phyloP scores from a whole-genome alignment of 2,888 invertebrate genomes.

The Gibbula magus region DNA sequence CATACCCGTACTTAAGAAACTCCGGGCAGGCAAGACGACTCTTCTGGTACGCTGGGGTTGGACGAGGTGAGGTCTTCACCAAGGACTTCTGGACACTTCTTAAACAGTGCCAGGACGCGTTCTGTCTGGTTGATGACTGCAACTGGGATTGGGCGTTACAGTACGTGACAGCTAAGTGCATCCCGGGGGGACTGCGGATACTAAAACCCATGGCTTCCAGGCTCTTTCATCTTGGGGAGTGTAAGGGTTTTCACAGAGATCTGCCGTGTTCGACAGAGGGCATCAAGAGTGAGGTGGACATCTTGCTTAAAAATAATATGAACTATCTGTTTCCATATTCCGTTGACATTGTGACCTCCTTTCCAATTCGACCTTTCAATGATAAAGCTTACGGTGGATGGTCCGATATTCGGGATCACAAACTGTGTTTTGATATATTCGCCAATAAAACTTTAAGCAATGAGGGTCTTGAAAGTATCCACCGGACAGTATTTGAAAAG shows the following conservation, averaged over 20 bases:
- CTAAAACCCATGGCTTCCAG: slow-evolving; percentile 19
- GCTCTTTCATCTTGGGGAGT: slow-evolving; percentile 25
- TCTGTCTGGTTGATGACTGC: slow-evolving; percentile 26
- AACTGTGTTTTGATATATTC: background rate
- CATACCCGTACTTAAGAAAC: background rate
- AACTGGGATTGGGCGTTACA: slow-evolving; percentile 29
- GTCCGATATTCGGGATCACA: slow-evolving; percentile 2
- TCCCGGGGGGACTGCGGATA: slow-evolving; percentile 9
- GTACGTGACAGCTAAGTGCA: slow-evolving; percentile 19
- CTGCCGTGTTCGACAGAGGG: background rate
- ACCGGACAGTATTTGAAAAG: background rate
- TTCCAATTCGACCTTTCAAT: background rate
- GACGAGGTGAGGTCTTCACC: slow-evolving; percentile 24
- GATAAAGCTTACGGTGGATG: background rate
- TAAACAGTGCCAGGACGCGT: slow-evolving; percentile 10
- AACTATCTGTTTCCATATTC: background rate
- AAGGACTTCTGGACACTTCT: slow-evolving; percentile 28
- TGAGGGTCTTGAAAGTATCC: background rate
- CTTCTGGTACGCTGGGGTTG: slow-evolving; percentile 24
- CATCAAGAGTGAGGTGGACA: background rate
- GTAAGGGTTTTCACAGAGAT: slow-evolving; percentile 26
- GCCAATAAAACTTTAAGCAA: background rate
- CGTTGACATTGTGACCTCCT: background rate
- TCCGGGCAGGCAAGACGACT: background rate
- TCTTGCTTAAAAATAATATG: background rate